phyloP scores from a whole-genome alignment of 2,797 vertebrate species.

The Pseudochirops cupreus region DNA sequence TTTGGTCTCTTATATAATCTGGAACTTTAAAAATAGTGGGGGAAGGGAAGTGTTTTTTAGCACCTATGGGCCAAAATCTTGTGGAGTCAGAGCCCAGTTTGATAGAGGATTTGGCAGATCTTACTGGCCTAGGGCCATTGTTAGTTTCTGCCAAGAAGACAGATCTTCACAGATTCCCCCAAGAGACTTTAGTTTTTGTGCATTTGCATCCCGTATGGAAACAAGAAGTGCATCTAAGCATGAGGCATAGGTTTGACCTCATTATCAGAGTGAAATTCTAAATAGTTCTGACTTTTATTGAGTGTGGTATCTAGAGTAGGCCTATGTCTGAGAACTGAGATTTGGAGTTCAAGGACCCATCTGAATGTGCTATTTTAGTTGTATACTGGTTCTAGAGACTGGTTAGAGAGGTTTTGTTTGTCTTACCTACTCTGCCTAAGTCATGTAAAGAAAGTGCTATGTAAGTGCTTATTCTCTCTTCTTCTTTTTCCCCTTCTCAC shows the following conservation, averaged over 20 bases:
- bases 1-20: neutral
- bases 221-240: neutral
- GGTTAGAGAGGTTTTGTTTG: neutral
- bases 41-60: neutral
- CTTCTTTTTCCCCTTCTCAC: neutral
- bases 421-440: neutral
- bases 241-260: neutral
- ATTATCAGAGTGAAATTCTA: conserved; percentile 9
- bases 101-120: neutral
- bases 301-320: no score
- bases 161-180: neutral
- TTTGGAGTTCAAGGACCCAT: neutral
- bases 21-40: neutral
- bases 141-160: conserved; percentile 10
- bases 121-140: neutral
- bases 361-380: conserved; percentile 19
- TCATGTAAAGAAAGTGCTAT: neutral
- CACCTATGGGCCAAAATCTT: conserved; percentile 37
- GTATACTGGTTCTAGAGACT: conserved; percentile 8
- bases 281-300: neutral
- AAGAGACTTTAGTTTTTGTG: neutral
- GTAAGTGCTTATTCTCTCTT: neutral
- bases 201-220: neutral
- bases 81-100: neutral
- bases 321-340: neutral